Evolutionary conservation across 2,797 vertebrate species (phyloP).

Genomic region (Oryzias dopingdopingensis): DNA sequence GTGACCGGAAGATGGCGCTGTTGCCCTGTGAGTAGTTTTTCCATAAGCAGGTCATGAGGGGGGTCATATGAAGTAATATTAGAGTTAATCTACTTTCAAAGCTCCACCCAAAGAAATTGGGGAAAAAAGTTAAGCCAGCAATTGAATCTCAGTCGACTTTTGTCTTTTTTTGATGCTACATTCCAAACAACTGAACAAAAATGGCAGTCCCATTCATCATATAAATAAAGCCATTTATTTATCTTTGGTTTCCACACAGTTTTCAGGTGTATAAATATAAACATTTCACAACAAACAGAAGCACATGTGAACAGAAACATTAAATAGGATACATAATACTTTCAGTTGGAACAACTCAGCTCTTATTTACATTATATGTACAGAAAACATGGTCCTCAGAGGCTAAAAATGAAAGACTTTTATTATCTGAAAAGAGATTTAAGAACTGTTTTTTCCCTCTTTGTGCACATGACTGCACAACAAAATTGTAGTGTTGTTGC

Average conservation of each 20-base stretch:
- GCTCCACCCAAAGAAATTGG: too few species aligned
- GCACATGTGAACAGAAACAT: constrained; percentile 77
- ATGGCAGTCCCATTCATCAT: constrained; percentile 34
- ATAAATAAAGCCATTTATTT: constrained; percentile 78
- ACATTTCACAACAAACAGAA: constrained; percentile 87
- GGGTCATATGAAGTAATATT: too few species aligned
- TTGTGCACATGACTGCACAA: too few species aligned
- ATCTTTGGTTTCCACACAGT: constrained; percentile 75
- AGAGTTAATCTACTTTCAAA: too few species aligned
- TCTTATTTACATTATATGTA: constrained; percentile 97
- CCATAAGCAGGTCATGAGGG: too few species aligned
- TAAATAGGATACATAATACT: constrained; percentile 86
- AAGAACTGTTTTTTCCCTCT: too few species aligned
- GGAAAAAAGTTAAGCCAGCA: too few species aligned
- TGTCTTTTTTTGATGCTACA: background rate
- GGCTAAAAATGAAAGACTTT: constrained; percentile 34
- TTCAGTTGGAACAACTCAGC: constrained; percentile 83
- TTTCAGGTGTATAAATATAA: constrained; percentile 84
- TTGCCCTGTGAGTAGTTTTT: background rate
- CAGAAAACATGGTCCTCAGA: constrained; percentile 87
- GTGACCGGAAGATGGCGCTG: background rate
- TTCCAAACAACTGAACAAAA: background rate
- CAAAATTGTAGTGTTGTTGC: too few species aligned
- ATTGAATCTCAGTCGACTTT: background rate
- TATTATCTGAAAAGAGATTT: background rate